Percentiles rank a stretch among this genome's conserved stretches.
phyloP scores from a whole-genome alignment of 2,888 invertebrate genomes.

The Lacanobia wlatinum region DNA sequence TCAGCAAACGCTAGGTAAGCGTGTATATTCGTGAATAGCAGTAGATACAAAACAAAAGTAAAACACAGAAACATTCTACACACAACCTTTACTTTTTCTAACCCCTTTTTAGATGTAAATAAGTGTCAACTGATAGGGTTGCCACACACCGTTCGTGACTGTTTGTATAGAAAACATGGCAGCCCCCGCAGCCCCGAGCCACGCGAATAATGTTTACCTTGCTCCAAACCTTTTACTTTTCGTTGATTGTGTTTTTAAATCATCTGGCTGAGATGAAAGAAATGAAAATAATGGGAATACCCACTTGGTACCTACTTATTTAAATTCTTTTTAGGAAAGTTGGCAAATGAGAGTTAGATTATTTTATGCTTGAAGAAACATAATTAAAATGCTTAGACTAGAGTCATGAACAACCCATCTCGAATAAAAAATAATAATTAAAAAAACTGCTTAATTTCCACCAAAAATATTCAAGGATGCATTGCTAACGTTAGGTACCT shows the following conservation, averaged over 20 bases:
- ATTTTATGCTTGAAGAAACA: conserved; percentile 12
- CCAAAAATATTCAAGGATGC: neutral
- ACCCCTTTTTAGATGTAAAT: conserved; percentile 81
- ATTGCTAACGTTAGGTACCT: no score
- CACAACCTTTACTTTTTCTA: conserved; percentile 68
- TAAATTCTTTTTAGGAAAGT: conserved; percentile 35
- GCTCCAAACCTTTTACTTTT: conserved; percentile 72
- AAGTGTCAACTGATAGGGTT: conserved; percentile 72
- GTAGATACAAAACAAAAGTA: conserved; percentile 8
- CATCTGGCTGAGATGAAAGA: conserved; percentile 71
- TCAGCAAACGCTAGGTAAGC: neutral
- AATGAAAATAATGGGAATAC: conserved; percentile 48
- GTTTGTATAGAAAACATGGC: conserved; percentile 74
- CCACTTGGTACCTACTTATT: conserved; percentile 34
- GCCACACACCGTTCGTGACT: conserved; percentile 52
- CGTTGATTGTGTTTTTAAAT: conserved; percentile 81
- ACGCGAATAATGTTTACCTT: conserved; percentile 66
- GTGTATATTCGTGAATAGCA: neutral
- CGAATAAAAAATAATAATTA: no score
- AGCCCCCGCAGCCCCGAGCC: conserved; percentile 47
- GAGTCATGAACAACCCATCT: no score
- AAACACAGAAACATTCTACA: conserved; percentile 31
- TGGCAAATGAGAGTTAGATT: conserved; percentile 21
- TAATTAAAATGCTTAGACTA: neutral
- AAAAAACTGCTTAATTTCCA: neutral